Evolutionary conservation across 2,888 invertebrate species (phyloP).

Genomic region (Rhyacophila evoluta): DNA sequence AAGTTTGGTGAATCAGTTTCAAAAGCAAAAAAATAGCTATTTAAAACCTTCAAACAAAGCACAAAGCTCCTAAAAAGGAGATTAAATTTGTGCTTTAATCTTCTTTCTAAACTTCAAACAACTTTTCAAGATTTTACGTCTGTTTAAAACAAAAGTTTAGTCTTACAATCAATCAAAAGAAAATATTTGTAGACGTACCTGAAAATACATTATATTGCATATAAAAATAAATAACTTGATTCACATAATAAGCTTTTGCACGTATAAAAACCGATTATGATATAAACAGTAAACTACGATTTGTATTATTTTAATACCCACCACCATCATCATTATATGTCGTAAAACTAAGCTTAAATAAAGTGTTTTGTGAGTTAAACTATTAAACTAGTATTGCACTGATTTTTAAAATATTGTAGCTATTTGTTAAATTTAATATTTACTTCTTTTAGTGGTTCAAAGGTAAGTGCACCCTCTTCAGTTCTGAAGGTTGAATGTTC

Average conservation of each 20-base stretch:
- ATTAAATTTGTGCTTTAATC: conserved; percentile 3
- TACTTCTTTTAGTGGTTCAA: no score
- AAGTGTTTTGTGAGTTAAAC: no score
- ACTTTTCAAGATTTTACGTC: neutral
- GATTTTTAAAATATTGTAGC: no score
- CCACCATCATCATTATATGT: neutral
- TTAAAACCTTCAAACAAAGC: neutral
- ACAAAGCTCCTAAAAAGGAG: neutral
- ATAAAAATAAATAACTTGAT: neutral
- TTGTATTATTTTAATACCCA: no score
- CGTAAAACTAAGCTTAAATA: neutral
- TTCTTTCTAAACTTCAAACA: neutral
- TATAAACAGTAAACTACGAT: no score
- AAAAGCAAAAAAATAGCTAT: neutral
- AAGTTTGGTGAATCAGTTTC: neutral
- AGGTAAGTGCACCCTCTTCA: no score
- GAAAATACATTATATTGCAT: neutral
- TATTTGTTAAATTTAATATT: no score
- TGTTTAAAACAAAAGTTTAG: neutral
- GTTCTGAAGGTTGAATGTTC: no score
- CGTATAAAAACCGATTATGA: no score
- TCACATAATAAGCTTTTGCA: no score
- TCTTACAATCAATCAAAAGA: neutral
- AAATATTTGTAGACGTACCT: neutral
- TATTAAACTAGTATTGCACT: no score